These are phyloP conservation scores for Actenoides hombroni DNA, from an alignment of 2,113 vertebrate species.

Conservation along the genomic window DNA sequence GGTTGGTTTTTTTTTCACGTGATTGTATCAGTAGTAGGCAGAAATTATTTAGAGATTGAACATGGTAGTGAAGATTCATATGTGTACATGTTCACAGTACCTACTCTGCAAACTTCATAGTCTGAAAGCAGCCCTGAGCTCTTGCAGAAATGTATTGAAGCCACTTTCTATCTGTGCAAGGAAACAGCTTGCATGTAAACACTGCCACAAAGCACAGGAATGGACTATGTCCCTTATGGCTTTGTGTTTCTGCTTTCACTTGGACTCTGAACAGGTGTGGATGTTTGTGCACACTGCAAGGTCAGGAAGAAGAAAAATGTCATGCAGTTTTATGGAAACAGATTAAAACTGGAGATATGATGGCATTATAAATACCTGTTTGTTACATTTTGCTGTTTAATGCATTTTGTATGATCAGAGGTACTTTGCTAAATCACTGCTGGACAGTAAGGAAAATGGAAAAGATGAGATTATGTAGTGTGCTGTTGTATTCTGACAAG, in stretches of 20 bases:
- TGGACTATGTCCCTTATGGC: not conserved
- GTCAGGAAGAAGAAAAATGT: not conserved
- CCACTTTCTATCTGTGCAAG: not conserved
- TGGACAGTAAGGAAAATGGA: conserved; percentile 19
- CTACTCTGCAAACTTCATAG: not conserved
- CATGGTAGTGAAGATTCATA: accelerated
- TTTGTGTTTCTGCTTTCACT: not conserved
- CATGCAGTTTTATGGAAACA: not conserved
- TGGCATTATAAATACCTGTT: not conserved
- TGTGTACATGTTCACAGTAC: not conserved
- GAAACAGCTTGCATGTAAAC: not conserved
- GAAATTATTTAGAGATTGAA: not conserved
- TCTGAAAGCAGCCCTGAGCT: not conserved
- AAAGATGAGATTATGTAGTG: conserved; percentile 6
- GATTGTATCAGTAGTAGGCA: accelerated
- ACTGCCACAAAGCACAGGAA: not conserved
- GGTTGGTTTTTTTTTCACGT: not conserved
- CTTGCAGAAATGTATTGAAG: not conserved
- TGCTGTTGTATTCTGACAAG: conserved; percentile 25
- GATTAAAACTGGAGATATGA: not conserved
- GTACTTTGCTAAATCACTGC: not conserved
- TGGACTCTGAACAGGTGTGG: not conserved
- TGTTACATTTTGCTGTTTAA: not conserved
- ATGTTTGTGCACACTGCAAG: not conserved
- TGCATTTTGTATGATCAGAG: not conserved